Base-by-base conservation (phyloP, 2,113 vertebrate genomes). In the Pollachius pollachius region DNA sequence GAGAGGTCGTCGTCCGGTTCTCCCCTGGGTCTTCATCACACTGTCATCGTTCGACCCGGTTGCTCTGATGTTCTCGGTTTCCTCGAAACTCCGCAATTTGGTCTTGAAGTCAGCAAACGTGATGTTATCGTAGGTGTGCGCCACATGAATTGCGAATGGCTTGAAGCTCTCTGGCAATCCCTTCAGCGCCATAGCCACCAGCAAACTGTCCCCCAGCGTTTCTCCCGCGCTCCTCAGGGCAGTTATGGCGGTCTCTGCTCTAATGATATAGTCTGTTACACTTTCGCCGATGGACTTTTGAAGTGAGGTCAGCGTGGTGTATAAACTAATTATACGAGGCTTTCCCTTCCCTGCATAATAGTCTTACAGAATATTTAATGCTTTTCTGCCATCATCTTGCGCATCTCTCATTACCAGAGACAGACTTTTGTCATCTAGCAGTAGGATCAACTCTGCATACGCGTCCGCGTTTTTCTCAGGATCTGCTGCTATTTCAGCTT, bases 241-340 rank as follows among this genome's bases (percentile, higher is more conserved):
- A 2, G 71, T 76, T 3, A 76, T 79, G 27, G 60, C 65, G 21
- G 70, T 72, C 15, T 72, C 69, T 41, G 75, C 81, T 56, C 74
- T 67, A 30, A 77, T 75, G 7, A 78, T 68, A 21, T 83, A 83
- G 54, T 77, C 81, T 1, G 21, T 69, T 2, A 80, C 69, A 19
- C 37, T 80, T 18, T 83, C 71, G 13, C 41, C 23, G 9, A 19
- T 60, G 7, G 48, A 0, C 41, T 70, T 82, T n/a, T 70, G 64
- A 34, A 76, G 70, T 16, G 64, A 76, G 17, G 73, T 82, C 27
- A 79, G 18, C 73, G 7, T 66, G 52, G 66, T 78, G 34, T 74
- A 77, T 15, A 77, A 48, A 62, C 52, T 71, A 12, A 77, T 71
- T 56, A 77, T 69, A 3, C 72, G 2, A 23, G 21, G 21, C 21